Evolutionary conservation across 1,140 invertebrate genomes (phyloP).

Genomic region (Acromyrmex echinatior): DNA sequence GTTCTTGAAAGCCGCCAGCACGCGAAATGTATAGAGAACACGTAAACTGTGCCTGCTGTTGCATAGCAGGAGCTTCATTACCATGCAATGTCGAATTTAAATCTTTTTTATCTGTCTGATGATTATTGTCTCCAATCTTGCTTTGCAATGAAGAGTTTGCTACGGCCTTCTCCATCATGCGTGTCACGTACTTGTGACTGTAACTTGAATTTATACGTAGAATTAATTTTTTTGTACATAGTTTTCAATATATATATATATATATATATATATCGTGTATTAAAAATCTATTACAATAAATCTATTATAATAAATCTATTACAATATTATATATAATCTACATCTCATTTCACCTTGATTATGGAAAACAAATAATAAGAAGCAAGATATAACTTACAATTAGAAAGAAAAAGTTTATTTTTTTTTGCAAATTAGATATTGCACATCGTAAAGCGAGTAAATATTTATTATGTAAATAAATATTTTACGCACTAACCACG

Average conservation of each 20-base stretch:
- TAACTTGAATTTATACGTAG: not conserved
- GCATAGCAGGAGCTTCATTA: conserved; percentile 22
- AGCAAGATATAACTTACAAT: too few relatives aligned
- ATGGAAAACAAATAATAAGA: too few relatives aligned
- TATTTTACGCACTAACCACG: not conserved
- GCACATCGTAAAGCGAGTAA: too few relatives aligned
- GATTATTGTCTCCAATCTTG: conserved; percentile 12
- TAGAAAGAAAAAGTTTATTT: too few relatives aligned
- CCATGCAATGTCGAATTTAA: conserved; percentile 17
- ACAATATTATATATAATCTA: too few relatives aligned
- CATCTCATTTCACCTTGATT: too few relatives aligned
- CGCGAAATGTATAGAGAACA: conserved; percentile 84
- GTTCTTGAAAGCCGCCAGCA: conserved; percentile 71
- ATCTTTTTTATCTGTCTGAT: conserved; percentile 12
- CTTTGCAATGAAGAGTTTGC: conserved; percentile 19
- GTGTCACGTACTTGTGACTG: conserved; percentile 27
- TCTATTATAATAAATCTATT: too few relatives aligned
- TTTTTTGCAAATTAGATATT: too few relatives aligned
- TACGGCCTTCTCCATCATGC: conserved; percentile 70
- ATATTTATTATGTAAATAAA: not conserved
- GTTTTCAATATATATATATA: not conserved
- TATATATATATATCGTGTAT: not conserved
- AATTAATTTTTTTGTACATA: not conserved
- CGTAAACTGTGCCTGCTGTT: conserved; percentile 73
- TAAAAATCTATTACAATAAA: too few relatives aligned